Base-by-base conservation (phyloP, 1,140 invertebrate genomes). In the Battus philenor region DNA sequence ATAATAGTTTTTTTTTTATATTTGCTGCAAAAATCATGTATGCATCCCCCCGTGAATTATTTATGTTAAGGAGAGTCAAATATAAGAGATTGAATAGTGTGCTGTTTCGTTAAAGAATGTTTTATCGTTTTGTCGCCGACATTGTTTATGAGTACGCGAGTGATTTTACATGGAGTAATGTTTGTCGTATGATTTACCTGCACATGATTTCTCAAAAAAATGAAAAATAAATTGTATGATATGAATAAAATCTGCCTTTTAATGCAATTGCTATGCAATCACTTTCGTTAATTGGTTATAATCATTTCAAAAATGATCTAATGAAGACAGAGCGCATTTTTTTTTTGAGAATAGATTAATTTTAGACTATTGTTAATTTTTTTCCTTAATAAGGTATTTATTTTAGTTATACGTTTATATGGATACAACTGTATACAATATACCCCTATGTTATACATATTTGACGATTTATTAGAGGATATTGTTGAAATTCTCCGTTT, bases 401-500 rank as follows among this genome's bases (percentile, higher is more conserved):
- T 85, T 85, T 85, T 85, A 85, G 81, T 80, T 79, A 66, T 77
- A 83, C 67, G 71, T 73, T 76, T 70, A 67, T 71, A 72, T 77
- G 80, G 80, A 85, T 85, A 85, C 81, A 76, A 56, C 68, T 78
- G 81, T 85, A 85, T 85, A 82, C 81, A 85, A 80, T 52, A 65
- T 70, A 59, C 66, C 65, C 54, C 51, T 57, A 58, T 47, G 51
- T 59, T 31, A 45, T 41, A 29, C 24, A 41, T 27, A 41, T 26
- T 29, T 27, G 13, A 41, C 24, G 24, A 4, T 29, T 41, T 64
- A 65, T 59, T 56, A 44, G 59, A 60, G 57, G 46, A 47, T 43
- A 45, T 44, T 48, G 10, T 39, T 44, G 32, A 32, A 56, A 46
- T 44, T 33, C 47, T 44, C 44, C 48, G 33, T 29, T 27, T 17